A percentile compares a stretch with the other conserved stretches of the same genome.
Evolutionary conservation across 2,113 vertebrate species (phyloP).

Genomic region (human): DNA sequence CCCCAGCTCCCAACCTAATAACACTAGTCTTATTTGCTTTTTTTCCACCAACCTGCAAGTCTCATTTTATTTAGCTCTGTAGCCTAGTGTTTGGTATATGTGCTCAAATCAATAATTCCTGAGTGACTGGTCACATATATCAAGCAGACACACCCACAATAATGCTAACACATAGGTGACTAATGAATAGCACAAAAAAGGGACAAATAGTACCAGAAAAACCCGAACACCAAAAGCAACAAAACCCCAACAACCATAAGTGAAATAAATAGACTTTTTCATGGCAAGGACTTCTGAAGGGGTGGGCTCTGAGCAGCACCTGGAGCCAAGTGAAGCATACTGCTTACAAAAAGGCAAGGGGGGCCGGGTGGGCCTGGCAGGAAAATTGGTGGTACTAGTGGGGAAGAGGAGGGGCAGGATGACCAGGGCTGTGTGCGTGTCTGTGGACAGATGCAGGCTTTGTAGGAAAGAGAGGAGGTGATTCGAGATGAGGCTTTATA

Average conservation of each 20-base stretch:
- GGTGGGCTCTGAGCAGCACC: not conserved
- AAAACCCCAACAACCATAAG: not conserved
- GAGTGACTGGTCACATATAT: not conserved
- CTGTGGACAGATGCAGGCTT: rapidly evolving
- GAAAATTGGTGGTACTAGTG: not conserved
- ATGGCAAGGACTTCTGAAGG: not conserved
- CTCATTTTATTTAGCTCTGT: not conserved
- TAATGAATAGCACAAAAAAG: not conserved
- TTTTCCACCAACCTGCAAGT: not conserved
- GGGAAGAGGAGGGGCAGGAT: not conserved
- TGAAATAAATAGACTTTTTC: not conserved
- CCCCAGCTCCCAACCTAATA: not conserved
- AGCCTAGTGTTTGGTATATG: not conserved
- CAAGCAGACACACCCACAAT: not conserved
- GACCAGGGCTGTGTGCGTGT: rapidly evolving
- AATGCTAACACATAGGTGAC: not conserved
- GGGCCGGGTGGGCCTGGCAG: not conserved
- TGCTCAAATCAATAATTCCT: not conserved
- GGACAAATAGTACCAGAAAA: not conserved
- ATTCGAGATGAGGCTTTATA: not conserved
- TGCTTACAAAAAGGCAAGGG: not conserved
- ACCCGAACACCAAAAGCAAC: not conserved
- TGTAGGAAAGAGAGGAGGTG: not conserved
- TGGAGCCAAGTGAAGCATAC: not conserved
- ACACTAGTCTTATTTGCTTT: not conserved